Conservation (phyloP, 2,113 vertebrate genomes). For the Cairina moschata region DNA sequence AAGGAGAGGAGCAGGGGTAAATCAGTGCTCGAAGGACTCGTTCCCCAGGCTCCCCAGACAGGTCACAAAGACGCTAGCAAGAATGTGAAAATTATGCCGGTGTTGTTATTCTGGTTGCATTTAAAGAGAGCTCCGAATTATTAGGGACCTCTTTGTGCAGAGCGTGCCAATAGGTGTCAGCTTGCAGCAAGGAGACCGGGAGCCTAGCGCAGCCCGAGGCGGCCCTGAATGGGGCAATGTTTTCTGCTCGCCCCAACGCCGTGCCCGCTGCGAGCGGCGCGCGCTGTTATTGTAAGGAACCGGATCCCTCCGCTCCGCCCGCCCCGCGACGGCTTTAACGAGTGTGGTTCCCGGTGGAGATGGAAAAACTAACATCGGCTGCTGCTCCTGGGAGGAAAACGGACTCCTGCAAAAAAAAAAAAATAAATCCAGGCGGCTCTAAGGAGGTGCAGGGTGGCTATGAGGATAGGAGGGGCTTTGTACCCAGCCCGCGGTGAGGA, state of each 20-base stretch:
- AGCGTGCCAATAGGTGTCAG: background rate
- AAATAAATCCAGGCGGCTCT: background rate
- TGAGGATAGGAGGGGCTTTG: background rate
- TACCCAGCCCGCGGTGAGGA: background rate
- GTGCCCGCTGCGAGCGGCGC: background rate
- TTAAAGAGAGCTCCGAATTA: background rate
- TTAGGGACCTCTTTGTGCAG: background rate
- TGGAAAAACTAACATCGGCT: constrained; percentile 50
- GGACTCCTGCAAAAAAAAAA: background rate
- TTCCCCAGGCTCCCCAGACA: accelerated
- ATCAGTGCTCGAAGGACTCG: background rate
- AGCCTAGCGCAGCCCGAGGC: background rate
- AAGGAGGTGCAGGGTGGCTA: background rate
- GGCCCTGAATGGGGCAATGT: constrained; percentile 11
- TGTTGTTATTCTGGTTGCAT: background rate
- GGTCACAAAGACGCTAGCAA: background rate
- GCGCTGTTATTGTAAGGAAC: constrained; percentile 3
- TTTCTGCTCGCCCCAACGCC: background rate
- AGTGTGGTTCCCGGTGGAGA: constrained; percentile 4
- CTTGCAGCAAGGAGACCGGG: background rate
- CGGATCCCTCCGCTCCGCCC: constrained; percentile 3
- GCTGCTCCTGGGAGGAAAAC: background rate
- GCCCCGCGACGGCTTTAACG: background rate
- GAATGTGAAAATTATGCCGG: background rate
- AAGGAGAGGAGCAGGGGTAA: accelerated